Percentiles rank a stretch among this genome's conserved stretches.
Evolutionary conservation across 2,888 invertebrate species (phyloP).

Genomic region (Omphaloscelis lunosa): DNA sequence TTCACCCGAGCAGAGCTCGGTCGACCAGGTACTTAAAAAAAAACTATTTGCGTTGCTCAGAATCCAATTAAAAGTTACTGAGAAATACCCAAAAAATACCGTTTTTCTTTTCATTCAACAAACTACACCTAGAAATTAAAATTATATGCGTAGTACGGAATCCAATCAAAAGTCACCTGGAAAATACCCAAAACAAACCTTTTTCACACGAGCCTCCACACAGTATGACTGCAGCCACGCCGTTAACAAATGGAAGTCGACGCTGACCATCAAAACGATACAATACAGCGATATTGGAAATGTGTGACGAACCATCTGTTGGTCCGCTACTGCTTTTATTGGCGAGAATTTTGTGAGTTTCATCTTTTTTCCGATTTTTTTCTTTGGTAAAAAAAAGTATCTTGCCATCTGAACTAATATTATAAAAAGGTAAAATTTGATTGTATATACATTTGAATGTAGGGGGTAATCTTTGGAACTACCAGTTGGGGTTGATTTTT

Average conservation of each 20-base stretch:
- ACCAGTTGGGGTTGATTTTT: too few relatives aligned
- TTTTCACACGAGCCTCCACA: slow-evolving; percentile 6
- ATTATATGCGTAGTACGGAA: neutral
- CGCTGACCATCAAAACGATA: slow-evolving; percentile 68
- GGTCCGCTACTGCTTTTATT: slow-evolving; percentile 22
- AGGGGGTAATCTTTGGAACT: too few relatives aligned
- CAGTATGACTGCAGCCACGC: slow-evolving; percentile 29
- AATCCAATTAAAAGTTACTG: neutral
- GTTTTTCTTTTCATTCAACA: neutral
- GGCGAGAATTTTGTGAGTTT: slow-evolving; percentile 45
- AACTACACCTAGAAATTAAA: slow-evolving; percentile 5
- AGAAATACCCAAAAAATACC: neutral
- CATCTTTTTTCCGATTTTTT: too few relatives aligned
- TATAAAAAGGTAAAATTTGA: too few relatives aligned
- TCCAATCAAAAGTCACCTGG: slow-evolving; percentile 20
- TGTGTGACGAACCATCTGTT: slow-evolving; percentile 64
- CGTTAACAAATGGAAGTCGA: slow-evolving; percentile 60
- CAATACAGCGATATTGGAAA: slow-evolving; percentile 66
- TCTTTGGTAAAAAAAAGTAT: neutral
- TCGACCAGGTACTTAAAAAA: too few relatives aligned
- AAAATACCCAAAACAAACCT: slow-evolving; percentile 15
- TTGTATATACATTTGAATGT: too few relatives aligned
- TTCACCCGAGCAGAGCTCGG: too few relatives aligned
- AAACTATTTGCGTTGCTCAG: too few relatives aligned
- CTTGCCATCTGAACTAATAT: too few relatives aligned